Evolutionary conservation across 2,888 invertebrate genomes (phyloP), one percentile per base, ranked within the genome.

Genomic region (Clivina fossor): DNA sequence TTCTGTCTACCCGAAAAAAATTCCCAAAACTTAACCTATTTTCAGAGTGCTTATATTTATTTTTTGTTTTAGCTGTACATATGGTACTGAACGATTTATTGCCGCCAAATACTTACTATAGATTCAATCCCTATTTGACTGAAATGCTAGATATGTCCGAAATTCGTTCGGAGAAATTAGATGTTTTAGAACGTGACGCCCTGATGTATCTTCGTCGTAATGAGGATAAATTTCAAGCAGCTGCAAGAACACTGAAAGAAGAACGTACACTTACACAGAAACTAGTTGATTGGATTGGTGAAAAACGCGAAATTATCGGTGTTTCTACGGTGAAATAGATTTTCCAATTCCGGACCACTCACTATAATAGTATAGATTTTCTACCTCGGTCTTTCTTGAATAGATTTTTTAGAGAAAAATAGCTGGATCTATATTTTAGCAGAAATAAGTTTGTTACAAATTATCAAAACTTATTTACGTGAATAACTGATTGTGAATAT

Each of bases 81-180:
- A 81, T 82, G 43, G 81, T 86, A 65, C 68, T 91, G 61, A 84
- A 84, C 67, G 91, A 92, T 71, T 74, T 90, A 46, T 74, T 92
- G 1, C 86, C 88, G 0, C 78, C 81, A 1, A 79, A 84, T 32
- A 78, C 80, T 26, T 93, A 94, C 73, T 93, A 80, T 72, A 81
- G 94, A 3, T 86, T 94, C 72, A 95, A 94, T 75, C 94, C 94
- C 0, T 91, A 92, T 64, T 76, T 94, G 54, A 85, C 88, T 54
- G 85, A 88, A 68, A 83, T 87, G 70, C 78, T 90, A 53, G 79
- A 82, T 9, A 85, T 95, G 80, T 88, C 89, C 65, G 93, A 93
- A 74, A 86, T 86, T 28, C 75, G 86, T 60, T 81, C 86, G 0
- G 82, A 81, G 18, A 87, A 87, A 69, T 74, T 93, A 47, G 77